phyloP scores from a whole-genome alignment of 2,113 vertebrate genomes.

The Takifugu flavidus region DNA sequence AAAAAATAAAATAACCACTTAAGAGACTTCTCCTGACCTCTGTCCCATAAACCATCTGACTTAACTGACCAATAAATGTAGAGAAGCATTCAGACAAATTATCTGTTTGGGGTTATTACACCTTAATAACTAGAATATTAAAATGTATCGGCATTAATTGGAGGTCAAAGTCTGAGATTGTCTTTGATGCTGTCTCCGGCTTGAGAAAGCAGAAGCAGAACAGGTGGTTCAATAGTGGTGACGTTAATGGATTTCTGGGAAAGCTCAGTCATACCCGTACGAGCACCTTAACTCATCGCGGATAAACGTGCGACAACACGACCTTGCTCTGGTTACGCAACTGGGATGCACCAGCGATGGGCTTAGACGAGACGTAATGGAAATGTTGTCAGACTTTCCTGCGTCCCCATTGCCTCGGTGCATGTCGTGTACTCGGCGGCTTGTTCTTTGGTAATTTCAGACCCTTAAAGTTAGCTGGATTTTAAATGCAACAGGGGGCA shows the following conservation, averaged over 20 bases:
- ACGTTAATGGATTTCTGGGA: conserved; percentile 40
- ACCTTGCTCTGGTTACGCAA: conserved; percentile 54
- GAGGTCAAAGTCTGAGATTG: background rate
- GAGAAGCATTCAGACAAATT: too few relatives aligned
- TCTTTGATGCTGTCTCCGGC: conserved; percentile 5
- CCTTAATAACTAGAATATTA: background rate
- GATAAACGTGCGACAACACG: conserved; percentile 17
- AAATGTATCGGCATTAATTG: background rate
- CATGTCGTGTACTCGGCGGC: background rate
- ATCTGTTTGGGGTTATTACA: too few relatives aligned
- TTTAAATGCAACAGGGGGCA: conserved; percentile 47
- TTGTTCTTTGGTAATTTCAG: conserved; percentile 35
- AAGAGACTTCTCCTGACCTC: too few relatives aligned
- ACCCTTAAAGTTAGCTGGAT: conserved; percentile 37
- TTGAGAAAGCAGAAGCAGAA: conserved; percentile 21
- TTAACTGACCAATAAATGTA: too few relatives aligned
- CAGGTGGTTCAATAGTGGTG: conserved; percentile 48
- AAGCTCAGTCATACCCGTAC: conserved; percentile 14
- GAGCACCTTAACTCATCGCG: conserved; percentile 2
- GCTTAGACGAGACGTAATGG: conserved; percentile 40
- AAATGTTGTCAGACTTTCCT: conserved; percentile 45
- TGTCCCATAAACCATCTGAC: too few relatives aligned
- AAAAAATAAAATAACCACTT: too few relatives aligned
- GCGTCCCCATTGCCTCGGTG: conserved; percentile 18
- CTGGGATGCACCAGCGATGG: background rate